phyloP scores from a whole-genome alignment of 2,888 invertebrate genomes.

The Agrotis ipsilon region DNA sequence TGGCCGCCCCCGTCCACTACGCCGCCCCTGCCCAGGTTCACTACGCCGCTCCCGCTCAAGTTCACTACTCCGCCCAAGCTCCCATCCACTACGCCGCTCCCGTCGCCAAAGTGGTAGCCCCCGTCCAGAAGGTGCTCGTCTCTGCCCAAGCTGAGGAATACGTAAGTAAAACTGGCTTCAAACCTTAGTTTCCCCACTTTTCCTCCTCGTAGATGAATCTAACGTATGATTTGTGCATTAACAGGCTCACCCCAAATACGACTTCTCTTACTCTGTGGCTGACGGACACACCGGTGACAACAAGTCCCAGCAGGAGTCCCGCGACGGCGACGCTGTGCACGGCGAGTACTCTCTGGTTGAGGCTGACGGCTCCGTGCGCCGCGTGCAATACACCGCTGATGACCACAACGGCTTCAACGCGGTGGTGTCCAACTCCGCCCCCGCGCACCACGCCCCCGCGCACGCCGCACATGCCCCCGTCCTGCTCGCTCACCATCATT shows the following conservation, averaged over 20 bases:
- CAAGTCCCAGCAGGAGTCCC: constrained; percentile 91
- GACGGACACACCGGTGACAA: constrained; percentile 92
- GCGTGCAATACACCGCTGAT: constrained; percentile 89
- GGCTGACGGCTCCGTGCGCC: constrained; percentile 90
- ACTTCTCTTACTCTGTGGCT: constrained; percentile 91
- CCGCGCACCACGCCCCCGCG: constrained; percentile 73
- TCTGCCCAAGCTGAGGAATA: constrained; percentile 78
- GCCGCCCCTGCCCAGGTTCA: constrained; percentile 67
- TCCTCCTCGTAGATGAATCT: neutral
- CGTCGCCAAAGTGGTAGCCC: constrained; percentile 70
- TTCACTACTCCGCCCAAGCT: constrained; percentile 66
- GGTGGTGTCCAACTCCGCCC: constrained; percentile 83
- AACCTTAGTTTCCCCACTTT: neutral
- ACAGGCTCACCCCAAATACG: constrained; percentile 91
- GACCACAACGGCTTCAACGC: constrained; percentile 90
- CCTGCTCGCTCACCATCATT: constrained; percentile 74
- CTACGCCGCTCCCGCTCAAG: constrained; percentile 67
- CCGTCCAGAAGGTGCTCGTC: constrained; percentile 69
- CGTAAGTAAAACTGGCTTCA: constrained; percentile 69
- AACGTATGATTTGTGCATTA: constrained; percentile 24
- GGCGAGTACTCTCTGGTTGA: constrained; percentile 87
- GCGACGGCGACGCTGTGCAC: constrained; percentile 92
- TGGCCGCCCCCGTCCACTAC: constrained; percentile 67
- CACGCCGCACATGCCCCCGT: constrained; percentile 68
- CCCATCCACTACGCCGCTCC: constrained; percentile 73